Evolutionary conservation across 2,113 vertebrate genomes (phyloP).

Genomic region (Brachyhypopomus gauderio): DNA sequence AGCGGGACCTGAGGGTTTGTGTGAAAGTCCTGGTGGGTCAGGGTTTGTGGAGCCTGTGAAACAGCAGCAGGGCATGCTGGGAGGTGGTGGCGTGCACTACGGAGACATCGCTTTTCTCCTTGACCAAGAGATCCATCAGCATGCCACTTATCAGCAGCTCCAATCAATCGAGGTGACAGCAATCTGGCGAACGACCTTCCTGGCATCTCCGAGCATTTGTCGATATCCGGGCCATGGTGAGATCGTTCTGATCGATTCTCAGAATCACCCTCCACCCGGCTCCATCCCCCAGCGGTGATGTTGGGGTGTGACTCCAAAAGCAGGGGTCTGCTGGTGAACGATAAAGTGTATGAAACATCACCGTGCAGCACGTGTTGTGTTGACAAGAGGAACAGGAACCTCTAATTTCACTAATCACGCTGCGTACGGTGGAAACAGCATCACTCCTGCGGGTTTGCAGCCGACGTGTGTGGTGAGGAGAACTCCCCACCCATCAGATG

Average conservation of each 20-base stretch:
- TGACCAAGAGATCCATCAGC: conserved; percentile 52
- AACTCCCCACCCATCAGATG: not conserved
- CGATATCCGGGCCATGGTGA: conserved; percentile 34
- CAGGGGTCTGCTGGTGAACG: not conserved
- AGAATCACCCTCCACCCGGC: conserved; percentile 40
- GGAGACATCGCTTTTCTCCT: conserved; percentile 44
- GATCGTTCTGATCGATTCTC: conserved; percentile 48
- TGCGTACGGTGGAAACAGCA: not conserved
- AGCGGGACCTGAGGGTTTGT: too few relatives aligned
- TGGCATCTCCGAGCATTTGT: conserved; percentile 32
- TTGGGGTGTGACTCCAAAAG: not conserved
- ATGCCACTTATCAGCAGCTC: conserved; percentile 52
- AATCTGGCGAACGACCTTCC: conserved; percentile 59
- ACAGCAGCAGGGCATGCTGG: not conserved
- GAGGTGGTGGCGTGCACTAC: too few relatives aligned
- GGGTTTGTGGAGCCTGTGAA: not conserved
- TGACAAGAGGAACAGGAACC: not conserved
- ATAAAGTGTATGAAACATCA: not conserved
- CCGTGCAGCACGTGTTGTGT: too few relatives aligned
- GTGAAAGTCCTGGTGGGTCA: not conserved
- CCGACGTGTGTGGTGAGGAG: not conserved
- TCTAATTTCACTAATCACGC: not conserved
- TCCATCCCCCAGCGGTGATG: too few relatives aligned
- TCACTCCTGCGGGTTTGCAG: not conserved
- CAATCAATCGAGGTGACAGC: conserved; percentile 57